Evolutionary conservation across 2,113 vertebrate genomes (phyloP).

Genomic region (Corythaixoides concolor): DNA sequence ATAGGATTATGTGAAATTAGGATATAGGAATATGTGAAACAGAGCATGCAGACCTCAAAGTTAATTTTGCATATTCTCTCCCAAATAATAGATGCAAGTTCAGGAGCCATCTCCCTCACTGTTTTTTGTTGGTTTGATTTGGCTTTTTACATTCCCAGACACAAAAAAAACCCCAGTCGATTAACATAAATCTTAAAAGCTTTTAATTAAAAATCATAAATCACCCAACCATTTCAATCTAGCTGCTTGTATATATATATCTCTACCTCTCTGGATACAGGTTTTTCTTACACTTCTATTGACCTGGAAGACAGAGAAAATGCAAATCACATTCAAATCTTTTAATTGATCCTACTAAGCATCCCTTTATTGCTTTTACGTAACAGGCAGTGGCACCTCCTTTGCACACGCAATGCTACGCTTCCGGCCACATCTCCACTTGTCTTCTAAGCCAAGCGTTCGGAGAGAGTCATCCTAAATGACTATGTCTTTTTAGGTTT

Average conservation of each 20-base stretch:
- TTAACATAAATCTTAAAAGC: background rate
- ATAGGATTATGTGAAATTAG: too few relatives aligned
- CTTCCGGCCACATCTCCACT: background rate
- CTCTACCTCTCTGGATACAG: background rate
- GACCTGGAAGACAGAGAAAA: slow-evolving; percentile 17
- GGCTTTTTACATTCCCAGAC: background rate
- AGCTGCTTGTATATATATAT: background rate
- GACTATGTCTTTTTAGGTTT: slow-evolving; percentile 1
- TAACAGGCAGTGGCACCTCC: background rate
- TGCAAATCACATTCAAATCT: background rate
- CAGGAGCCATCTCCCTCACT: background rate
- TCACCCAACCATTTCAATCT: slow-evolving; percentile 31
- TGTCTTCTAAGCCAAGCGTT: background rate
- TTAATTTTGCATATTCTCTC: background rate
- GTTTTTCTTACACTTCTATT: slow-evolving; percentile 19
- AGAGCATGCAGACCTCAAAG: background rate
- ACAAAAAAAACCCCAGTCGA: background rate
- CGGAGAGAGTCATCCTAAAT: slow-evolving; percentile 44
- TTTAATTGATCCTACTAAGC: background rate
- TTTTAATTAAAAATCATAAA: slow-evolving; percentile 34
- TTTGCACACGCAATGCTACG: background rate
- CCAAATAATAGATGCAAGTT: background rate
- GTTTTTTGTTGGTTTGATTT: background rate
- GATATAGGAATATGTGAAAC: background rate
- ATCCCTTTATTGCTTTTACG: background rate